Conservation (phyloP, 2,888 invertebrate genomes). For the Timema cristinae region DNA sequence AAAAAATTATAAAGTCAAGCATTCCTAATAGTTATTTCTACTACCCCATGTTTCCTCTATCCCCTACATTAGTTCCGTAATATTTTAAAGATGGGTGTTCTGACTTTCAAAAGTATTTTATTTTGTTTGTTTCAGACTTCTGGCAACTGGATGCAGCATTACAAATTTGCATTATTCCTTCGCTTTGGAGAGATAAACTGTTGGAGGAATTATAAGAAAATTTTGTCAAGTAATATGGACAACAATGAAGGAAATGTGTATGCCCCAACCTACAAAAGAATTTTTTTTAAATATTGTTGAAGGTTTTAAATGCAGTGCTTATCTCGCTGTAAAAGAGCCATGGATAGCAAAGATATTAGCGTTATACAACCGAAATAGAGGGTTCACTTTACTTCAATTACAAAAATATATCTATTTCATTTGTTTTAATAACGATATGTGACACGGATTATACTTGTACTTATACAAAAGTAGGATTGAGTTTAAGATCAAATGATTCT, state of each 20-base stretch:
- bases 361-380: constrained; percentile 13
- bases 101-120: constrained; percentile 3
- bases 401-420: neutral
- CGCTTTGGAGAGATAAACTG: constrained; percentile 1
- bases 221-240: constrained; percentile 9
- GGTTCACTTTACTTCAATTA: constrained; percentile 2
- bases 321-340: too few relatives aligned
- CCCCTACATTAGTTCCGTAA: too few relatives aligned
- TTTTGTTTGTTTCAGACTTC: constrained; percentile 12
- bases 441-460: neutral
- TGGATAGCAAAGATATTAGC: too few relatives aligned
- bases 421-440: neutral
- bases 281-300: neutral
- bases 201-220: constrained; percentile 11
- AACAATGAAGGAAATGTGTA: constrained; percentile 11
- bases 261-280: neutral
- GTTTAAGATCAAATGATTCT: constrained; percentile 4
- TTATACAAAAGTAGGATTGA: neutral
- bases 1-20: too few relatives aligned
- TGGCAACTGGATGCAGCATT: constrained; percentile 14
- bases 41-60: too few relatives aligned
- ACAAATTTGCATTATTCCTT: neutral
- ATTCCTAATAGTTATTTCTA: too few relatives aligned
- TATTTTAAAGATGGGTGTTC: neutral
- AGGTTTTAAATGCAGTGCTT: constrained; percentile 4